phyloP scores from a whole-genome alignment of 2,113 vertebrate species.

The Mus pahari region DNA sequence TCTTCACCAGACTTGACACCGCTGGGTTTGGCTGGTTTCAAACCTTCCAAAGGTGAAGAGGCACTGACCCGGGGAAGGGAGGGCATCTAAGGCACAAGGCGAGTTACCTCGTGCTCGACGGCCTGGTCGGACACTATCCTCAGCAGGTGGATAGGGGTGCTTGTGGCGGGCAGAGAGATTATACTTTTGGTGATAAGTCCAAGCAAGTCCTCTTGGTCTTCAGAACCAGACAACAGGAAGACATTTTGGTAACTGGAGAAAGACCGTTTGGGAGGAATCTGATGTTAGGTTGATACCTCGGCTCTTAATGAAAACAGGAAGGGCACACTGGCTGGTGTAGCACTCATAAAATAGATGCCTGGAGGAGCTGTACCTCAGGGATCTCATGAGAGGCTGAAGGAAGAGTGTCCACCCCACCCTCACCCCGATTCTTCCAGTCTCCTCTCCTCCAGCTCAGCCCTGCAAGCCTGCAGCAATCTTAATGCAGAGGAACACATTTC shows the following conservation, averaged over 20 bases:
- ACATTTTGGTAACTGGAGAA: slow-evolving; percentile 70
- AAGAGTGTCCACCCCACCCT: not conserved
- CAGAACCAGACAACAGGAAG: slow-evolving; percentile 70
- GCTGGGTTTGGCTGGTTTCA: slow-evolving; percentile 21
- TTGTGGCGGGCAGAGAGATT: slow-evolving; percentile 56
- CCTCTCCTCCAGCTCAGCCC: not conserved
- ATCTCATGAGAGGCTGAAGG: not conserved
- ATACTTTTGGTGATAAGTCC: slow-evolving; percentile 59
- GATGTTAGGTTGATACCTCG: slow-evolving; percentile 34
- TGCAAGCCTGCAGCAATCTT: not conserved
- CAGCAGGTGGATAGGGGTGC: not conserved
- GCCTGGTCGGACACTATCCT: not conserved
- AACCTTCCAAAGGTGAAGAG: slow-evolving; percentile 32
- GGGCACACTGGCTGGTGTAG: not conserved
- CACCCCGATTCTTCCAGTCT: not conserved
- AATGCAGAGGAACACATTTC: not conserved
- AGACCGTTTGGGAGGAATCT: slow-evolving; percentile 42
- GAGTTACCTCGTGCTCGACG: slow-evolving; percentile 68
- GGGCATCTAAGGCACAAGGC: not conserved
- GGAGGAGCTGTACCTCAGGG: not conserved
- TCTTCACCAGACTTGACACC: slow-evolving; percentile 11
- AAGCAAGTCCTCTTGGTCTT: slow-evolving; percentile 72
- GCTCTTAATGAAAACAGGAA: slow-evolving; percentile 7
- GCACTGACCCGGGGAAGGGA: not conserved
- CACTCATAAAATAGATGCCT: not conserved